A percentile compares a stretch with the other conserved stretches of the same genome.
phyloP scores from a whole-genome alignment of 2,888 invertebrate genomes.

The Fragum fragum region DNA sequence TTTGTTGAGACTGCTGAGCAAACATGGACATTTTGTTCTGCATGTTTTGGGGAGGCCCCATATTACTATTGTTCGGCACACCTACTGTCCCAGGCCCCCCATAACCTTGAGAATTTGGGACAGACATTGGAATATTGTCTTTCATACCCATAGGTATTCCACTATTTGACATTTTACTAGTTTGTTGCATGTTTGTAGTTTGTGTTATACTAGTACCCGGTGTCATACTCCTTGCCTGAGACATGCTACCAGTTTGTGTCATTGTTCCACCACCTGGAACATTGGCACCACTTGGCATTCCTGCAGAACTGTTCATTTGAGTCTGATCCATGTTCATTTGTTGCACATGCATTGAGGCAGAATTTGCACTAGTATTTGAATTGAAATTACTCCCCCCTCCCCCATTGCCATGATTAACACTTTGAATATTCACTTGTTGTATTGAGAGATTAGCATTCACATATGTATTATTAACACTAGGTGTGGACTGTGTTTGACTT shows the following conservation, averaged over 20 bases:
- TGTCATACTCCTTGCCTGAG: conserved; percentile 66
- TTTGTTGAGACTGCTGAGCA: conserved; percentile 60
- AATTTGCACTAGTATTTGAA: conserved; percentile 19
- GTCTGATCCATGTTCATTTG: conserved; percentile 81
- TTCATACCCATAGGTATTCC: conserved; percentile 33
- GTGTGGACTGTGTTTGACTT: conserved; percentile 75
- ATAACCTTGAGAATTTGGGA: conserved; percentile 37
- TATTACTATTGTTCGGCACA: conserved; percentile 20
- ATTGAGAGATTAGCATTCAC: conserved; percentile 88
- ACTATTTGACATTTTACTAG: conserved; percentile 35
- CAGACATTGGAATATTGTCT: conserved; percentile 37
- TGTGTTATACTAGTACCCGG: conserved; percentile 58
- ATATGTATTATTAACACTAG: conserved; percentile 88
- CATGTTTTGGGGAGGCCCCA: conserved; percentile 60
- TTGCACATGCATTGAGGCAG: conserved; percentile 81
- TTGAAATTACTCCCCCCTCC: conserved; percentile 37
- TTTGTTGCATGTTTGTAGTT: conserved; percentile 42
- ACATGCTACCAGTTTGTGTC: conserved; percentile 63
- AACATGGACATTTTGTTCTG: conserved; percentile 61
- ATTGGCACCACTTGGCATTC: conserved; percentile 55
- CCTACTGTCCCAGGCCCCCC: conserved; percentile 14
- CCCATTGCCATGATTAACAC: conserved; percentile 78
- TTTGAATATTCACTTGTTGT: conserved; percentile 88
- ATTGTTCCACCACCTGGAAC: conserved; percentile 47
- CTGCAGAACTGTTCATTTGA: conserved; percentile 61